Evolutionary conservation across 2,113 vertebrate genomes (phyloP), one percentile per base, ranked within the genome.

Genomic region (Zapornia atra): DNA sequence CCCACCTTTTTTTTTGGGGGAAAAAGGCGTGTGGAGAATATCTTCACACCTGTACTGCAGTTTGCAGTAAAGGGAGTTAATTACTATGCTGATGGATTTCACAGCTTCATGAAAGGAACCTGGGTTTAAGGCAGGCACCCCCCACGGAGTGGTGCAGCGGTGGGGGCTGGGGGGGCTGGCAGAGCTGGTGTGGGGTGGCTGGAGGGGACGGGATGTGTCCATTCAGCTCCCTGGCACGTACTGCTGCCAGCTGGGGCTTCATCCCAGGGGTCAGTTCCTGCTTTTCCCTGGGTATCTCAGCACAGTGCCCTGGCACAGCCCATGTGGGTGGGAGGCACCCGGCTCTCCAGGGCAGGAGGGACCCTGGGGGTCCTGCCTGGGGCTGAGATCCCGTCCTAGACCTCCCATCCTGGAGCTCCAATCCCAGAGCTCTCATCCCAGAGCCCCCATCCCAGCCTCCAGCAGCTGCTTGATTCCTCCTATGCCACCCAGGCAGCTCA

Each of bases 1-100:
- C 20, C 85, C 93, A 87, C 53, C 79, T 71, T 38, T 25, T 16
- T 28, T 44, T 4, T 38, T 1, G 8, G 24, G 9, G 28, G 24
- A 19, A 34, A 44, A 10, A 33, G 8, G 53, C 7, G 13, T 11
- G 86, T 26, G 44, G 73, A 81, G 80, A 86, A 5, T 20, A 28
- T 59, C 71, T 94, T 96, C 83, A 73, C 91, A 90, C 77, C 72
- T 80, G 70, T 15, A 54, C 93, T 87, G 82, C 57, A 31, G 64
- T 71, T 90, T 92, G 61, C 84, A 77, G 87, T 51, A 78, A 66
- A 85, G 90, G 80, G 57, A 88, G 91, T 82, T 97, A 94, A 97
- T 90, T 94, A 95, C 93, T 69, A 68, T 9, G 38, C 71, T 95
- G 87, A 89, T 57, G 79, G 66, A 80, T 90, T 96, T 94, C 88